Evolutionary conservation across 2,888 invertebrate genomes (phyloP).

Genomic region (Polymixis lichenea): DNA sequence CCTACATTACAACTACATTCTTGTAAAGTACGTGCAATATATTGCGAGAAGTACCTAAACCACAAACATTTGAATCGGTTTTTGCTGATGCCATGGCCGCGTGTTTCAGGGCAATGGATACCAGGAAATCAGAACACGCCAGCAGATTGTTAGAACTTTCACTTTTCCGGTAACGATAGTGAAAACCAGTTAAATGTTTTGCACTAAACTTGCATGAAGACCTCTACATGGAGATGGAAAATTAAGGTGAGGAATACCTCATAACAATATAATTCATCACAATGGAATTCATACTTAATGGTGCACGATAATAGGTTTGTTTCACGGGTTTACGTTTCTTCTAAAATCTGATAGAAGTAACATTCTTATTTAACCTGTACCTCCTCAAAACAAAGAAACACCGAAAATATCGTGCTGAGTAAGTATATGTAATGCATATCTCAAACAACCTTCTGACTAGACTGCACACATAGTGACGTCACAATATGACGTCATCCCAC

Average conservation of each 20-base stretch:
- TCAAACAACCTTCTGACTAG: background rate
- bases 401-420: background rate
- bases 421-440: background rate
- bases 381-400: too few species aligned
- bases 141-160: background rate
- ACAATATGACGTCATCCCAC: background rate
- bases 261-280: background rate
- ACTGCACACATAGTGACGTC: background rate
- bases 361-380: background rate
- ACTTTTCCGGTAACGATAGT: background rate
- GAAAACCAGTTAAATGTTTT: background rate
- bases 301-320: too few species aligned
- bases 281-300: too few species aligned
- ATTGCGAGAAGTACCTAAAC: too few species aligned
- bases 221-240: background rate
- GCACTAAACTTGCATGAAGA: too few species aligned
- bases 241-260: background rate
- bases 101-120: background rate
- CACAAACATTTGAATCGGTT: background rate
- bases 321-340: background rate
- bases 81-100: background rate
- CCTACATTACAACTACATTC: background rate
- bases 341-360: background rate
- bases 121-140: constrained; percentile 11
- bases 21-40: background rate